These are phyloP conservation scores for Myotis vivesi DNA, from an alignment of 2,797 vertebrate species.

Conservation along the genomic window DNA sequence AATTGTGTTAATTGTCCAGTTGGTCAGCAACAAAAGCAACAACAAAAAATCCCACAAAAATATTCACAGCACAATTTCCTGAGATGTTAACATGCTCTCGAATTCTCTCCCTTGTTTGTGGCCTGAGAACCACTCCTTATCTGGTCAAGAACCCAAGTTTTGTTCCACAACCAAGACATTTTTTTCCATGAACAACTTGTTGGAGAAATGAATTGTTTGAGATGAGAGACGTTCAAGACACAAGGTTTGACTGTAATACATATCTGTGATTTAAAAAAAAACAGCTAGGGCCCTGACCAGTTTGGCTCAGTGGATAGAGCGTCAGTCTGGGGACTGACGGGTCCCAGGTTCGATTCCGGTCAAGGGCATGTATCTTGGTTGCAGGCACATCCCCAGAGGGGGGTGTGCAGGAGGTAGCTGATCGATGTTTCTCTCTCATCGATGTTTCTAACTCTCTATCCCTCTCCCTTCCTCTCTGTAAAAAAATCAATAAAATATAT, in stretches of 20 bases:
- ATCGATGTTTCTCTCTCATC: too few species aligned
- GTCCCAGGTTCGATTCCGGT: too few species aligned
- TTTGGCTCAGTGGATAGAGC: too few species aligned
- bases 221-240: not conserved
- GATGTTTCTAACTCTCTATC: too few species aligned
- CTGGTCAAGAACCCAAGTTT: not conserved
- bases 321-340: too few species aligned
- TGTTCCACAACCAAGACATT: not conserved
- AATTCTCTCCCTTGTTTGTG: not conserved
- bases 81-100: not conserved
- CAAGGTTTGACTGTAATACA: not conserved
- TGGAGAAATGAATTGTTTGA: not conserved
- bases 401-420: too few species aligned
- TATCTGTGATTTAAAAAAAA: not conserved
- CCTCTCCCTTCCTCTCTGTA: too few species aligned
- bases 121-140: not conserved
- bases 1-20: not conserved
- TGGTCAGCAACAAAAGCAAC: not conserved
- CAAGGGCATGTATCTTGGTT: too few species aligned
- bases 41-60: not conserved
- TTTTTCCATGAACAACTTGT: not conserved
- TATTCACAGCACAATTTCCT: not conserved
- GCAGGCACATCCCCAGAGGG: too few species aligned
- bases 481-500: too few species aligned
- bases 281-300: too few species aligned